Evolutionary conservation across 2,888 invertebrate genomes (phyloP).

Genomic region (Chrysotoxum bicinctum): DNA sequence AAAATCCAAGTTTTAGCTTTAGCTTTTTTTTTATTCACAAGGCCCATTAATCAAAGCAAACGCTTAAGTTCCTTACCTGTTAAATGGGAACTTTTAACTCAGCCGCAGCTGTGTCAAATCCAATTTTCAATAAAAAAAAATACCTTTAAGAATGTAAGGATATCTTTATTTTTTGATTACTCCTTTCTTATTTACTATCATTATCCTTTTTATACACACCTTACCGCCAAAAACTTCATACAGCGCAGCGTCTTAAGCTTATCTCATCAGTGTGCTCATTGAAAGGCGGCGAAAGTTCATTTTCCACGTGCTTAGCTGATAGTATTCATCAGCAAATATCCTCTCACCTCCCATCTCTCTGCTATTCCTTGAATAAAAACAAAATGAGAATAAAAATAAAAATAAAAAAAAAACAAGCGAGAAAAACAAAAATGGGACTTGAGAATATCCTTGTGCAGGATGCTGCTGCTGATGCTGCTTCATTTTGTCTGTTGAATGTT

Average conservation of each 20-base stretch:
- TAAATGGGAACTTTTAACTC: no score
- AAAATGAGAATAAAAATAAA: background rate
- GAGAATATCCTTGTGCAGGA: conserved; percentile 63
- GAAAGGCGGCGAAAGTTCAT: conserved; percentile 60
- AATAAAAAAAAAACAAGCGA: conserved; percentile 18
- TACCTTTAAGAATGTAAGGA: no score
- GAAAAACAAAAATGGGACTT: conserved; percentile 56
- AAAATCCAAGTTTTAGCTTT: no score
- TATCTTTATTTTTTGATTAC: background rate
- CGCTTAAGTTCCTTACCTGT: no score
- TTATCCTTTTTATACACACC: background rate
- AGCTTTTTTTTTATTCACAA: no score
- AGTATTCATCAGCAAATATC: conserved; percentile 30
- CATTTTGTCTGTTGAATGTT: conserved; percentile 73
- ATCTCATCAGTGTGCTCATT: conserved; percentile 29
- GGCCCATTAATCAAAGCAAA: no score
- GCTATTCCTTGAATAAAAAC: conserved; percentile 30
- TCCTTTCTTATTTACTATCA: background rate
- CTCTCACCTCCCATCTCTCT: conserved; percentile 14
- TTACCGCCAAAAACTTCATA: conserved; percentile 23
- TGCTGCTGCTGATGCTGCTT: conserved; percentile 62
- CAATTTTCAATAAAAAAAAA: no score
- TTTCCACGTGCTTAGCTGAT: conserved; percentile 64
- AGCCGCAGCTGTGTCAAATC: no score
- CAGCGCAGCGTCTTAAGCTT: background rate